These are phyloP conservation scores for Drosophila colorata DNA, from an alignment of 2,888 invertebrate species.

Conservation along the genomic window DNA sequence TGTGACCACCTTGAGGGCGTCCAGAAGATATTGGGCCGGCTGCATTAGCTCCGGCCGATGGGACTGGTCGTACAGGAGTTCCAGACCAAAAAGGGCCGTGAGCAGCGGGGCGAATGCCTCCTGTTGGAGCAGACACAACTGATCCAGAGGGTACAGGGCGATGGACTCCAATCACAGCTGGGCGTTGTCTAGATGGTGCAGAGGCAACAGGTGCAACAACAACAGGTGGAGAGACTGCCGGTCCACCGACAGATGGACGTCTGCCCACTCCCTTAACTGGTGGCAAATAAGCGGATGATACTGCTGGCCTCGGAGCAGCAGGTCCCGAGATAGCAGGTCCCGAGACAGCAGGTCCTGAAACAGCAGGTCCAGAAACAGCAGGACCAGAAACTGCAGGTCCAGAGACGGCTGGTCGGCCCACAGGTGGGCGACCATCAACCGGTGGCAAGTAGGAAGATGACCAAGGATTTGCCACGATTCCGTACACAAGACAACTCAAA, in stretches of 20 bases:
- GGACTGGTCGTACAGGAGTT: neutral
- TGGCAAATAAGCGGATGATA: neutral
- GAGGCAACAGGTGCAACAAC: neutral
- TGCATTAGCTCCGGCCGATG: neutral
- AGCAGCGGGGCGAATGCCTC: neutral
- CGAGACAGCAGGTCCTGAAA: neutral
- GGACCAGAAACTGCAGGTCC: neutral
- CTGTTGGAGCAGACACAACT: neutral
- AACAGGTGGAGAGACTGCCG: neutral
- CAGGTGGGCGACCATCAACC: neutral
- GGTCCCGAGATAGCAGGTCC: neutral
- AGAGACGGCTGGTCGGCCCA: neutral
- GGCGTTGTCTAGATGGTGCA: neutral
- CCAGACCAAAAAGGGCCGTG: neutral
- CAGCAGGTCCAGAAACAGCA: neutral
- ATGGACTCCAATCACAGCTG: neutral
- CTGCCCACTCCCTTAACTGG: neutral
- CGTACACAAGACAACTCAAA: conserved; percentile 12
- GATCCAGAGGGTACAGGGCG: neutral
- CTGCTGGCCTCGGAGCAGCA: no score
- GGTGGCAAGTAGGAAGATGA: conserved; percentile 4
- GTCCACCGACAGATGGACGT: neutral
- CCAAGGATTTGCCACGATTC: conserved; percentile 1
- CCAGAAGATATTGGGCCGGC: neutral
- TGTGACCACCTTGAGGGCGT: neutral